Evolutionary conservation across 2,888 invertebrate species (phyloP).

Genomic region (Strigamia crassipes): DNA sequence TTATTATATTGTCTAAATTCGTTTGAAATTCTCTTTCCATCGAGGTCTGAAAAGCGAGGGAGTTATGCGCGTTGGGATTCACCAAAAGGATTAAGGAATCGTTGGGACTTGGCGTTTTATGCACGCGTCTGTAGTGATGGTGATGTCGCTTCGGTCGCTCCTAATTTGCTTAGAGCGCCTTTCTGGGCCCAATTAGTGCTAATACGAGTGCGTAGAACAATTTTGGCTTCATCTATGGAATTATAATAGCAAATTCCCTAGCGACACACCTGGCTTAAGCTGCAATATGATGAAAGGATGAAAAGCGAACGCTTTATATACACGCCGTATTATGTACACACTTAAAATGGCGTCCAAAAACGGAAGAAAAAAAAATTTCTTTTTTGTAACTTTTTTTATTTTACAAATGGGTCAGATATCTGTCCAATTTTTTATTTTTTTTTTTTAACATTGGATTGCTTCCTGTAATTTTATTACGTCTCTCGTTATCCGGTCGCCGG

Average conservation of each 20-base stretch:
- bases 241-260: conserved; percentile 34
- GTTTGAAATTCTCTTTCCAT: conserved; percentile 5
- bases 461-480: conserved; percentile 19
- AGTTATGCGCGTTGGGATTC: conserved; percentile 24
- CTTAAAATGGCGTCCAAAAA: too few species aligned
- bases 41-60: neutral
- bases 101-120: conserved; percentile 36
- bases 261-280: conserved; percentile 18
- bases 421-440: neutral
- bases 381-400: too few species aligned
- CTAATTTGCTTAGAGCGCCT: conserved; percentile 37
- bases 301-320: too few species aligned
- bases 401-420: too few species aligned
- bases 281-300: conserved; percentile 2
- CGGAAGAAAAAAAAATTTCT: too few species aligned
- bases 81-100: conserved; percentile 29
- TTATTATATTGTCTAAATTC: neutral
- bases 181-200: conserved; percentile 33
- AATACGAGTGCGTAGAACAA: conserved; percentile 32
- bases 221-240: conserved; percentile 35
- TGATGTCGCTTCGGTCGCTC: conserved; percentile 36
- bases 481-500: conserved; percentile 27
- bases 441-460: conserved; percentile 2
- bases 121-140: conserved; percentile 15
- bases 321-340: too few species aligned